A percentile compares a stretch with the other conserved stretches of the same genome.
Conservation (phyloP, 2,888 invertebrate genomes). For the Pheosia gnoma region DNA sequence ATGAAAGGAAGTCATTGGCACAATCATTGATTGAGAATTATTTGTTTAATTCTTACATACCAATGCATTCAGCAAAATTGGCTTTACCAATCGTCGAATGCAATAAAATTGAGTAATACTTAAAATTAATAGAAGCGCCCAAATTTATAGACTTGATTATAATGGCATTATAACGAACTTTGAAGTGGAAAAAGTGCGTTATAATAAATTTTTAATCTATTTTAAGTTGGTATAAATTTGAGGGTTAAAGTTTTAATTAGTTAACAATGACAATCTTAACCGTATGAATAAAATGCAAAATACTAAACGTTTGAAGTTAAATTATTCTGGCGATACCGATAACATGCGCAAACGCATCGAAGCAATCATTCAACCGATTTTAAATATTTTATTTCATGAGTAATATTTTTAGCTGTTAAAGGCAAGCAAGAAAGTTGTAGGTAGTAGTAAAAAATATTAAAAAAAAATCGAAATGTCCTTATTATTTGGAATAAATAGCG, state of each 20-base stretch:
- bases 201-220: no score
- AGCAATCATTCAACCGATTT: constrained; percentile 50
- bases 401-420: constrained; percentile 9
- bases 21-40: background rate
- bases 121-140: no score
- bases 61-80: background rate
- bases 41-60: constrained; percentile 3
- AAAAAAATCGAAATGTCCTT: no score
- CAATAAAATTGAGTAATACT: no score
- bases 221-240: no score
- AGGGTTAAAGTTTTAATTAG: no score
- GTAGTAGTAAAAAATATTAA: background rate
- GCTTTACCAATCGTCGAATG: no score
- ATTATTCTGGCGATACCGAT: constrained; percentile 26
- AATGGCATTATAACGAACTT: no score
- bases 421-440: background rate
- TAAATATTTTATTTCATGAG: constrained; percentile 43
- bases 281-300: background rate
- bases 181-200: no score
- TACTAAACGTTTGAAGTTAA: background rate
- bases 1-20: constrained; percentile 6
- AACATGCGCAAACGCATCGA: constrained; percentile 41
- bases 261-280: no score
- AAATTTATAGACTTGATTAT: no score
- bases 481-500: no score